Evolutionary conservation across 1,140 invertebrate species (phyloP), one percentile per base, ranked within the genome.

Genomic region (Drosophila suzukii): DNA sequence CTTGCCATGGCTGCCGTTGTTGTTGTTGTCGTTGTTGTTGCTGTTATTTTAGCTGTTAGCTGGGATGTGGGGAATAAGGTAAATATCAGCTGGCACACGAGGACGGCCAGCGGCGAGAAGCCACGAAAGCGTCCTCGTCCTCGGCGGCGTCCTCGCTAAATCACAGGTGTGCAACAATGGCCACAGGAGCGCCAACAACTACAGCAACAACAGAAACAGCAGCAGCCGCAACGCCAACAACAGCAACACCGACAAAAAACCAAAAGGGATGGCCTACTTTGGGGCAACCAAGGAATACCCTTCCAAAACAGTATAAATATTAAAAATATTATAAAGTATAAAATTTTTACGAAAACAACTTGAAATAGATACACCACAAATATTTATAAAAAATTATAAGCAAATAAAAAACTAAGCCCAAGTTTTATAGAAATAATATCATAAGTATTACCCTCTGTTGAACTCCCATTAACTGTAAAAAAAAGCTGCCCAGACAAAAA

Each of bases 41-140:
- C 27, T 53, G 10, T 12, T 36, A 27, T 7, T 75, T 38, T 58
- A 49, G 38, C 56, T 55, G 30, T 38, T 32, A 4, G 17, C 10
- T 54, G 51, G 34, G 50, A 66, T 65, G 58, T 72, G 66, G 82
- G 75, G 70, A 86, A 82, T 85, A 81, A 75, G 81, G 81, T 78
- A 85, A 85, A 85, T 79, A 82, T 88, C 83, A 88, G 84, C 83
- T 89, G 82, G 78, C 61, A 68, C 61, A 72, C 62, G 70, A 80
- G 65, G 63, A 67, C 70, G 71, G 53, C 73, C 49, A 46, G 54
- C 54, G 60, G 38, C 49, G 36, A 67, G 59, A 30, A 62, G 3
- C 47, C 38, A 66, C 67, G 60, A 63, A 32, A 61, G 65, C 54
- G 61, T 58, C 72, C 43, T 59, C 74, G 73, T 68, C 63, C 60